Percentiles rank a stretch among this genome's conserved stretches.
Conservation (phyloP, 2,888 invertebrate species). For the Sympetrum striolatum region DNA sequence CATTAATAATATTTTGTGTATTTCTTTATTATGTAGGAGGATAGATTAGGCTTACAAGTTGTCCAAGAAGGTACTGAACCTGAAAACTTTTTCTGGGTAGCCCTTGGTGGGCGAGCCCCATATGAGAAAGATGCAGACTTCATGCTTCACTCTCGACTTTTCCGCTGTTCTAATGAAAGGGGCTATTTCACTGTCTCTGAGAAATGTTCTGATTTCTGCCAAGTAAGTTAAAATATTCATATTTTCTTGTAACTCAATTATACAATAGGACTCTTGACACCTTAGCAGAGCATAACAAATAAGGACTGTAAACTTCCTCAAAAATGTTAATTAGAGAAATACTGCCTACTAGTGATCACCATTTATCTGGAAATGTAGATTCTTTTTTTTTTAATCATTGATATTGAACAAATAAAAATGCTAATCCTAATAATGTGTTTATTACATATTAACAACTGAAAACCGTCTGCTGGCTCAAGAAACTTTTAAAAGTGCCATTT, state of each 20-base stretch:
- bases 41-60: slow-evolving; percentile 69
- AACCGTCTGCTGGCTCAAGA: too few species aligned
- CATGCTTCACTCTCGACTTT: slow-evolving; percentile 91
- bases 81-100: slow-evolving; percentile 98
- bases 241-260: background rate
- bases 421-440: too few species aligned
- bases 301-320: too few species aligned
- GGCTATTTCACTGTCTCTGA: slow-evolving; percentile 99
- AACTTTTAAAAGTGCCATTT: too few species aligned
- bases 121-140: slow-evolving; percentile 90
- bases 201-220: slow-evolving; percentile 98
- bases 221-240: slow-evolving; percentile 64
- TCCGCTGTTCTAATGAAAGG: slow-evolving; percentile 98
- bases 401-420: too few species aligned
- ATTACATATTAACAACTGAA: too few species aligned
- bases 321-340: too few species aligned
- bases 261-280: too few species aligned
- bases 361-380: too few species aligned
- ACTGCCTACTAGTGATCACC: too few species aligned
- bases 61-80: slow-evolving; percentile 95
- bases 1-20: background rate
- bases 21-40: slow-evolving; percentile 16
- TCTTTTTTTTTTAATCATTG: too few species aligned
- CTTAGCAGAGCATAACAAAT: too few species aligned
- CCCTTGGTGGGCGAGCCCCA: slow-evolving; percentile 87